These are phyloP conservation scores for Eubucco bourcierii DNA, from an alignment of 2,113 vertebrate species.

Conservation along the genomic window DNA sequence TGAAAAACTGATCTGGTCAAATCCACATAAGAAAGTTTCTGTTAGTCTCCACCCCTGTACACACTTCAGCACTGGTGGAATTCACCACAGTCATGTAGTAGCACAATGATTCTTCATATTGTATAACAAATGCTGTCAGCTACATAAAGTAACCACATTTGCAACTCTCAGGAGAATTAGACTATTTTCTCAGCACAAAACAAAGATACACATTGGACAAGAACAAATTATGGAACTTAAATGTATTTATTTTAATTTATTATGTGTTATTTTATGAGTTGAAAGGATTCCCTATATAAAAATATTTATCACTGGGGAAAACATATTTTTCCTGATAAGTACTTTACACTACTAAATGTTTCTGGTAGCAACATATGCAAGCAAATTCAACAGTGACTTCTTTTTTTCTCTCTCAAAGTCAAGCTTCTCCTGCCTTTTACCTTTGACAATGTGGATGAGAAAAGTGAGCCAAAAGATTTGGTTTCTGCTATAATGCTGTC, in stretches of 20 bases:
- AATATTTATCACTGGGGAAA: background rate
- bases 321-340: background rate
- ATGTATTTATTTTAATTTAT: slow-evolving; percentile 18
- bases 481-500: background rate
- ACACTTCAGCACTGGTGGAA: background rate
- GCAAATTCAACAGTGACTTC: background rate
- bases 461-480: background rate
- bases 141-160: slow-evolving; percentile 20
- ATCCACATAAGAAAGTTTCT: background rate
- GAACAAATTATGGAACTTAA: background rate
- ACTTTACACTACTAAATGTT: background rate
- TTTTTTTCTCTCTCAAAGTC: background rate
- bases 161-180: background rate
- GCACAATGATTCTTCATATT: background rate
- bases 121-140: slow-evolving; percentile 50
- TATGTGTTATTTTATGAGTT: background rate
- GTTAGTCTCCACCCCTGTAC: background rate
- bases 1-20: background rate
- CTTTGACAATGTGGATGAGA: background rate
- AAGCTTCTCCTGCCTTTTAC: background rate
- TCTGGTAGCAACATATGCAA: background rate
- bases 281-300: background rate
- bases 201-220: background rate
- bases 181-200: background rate
- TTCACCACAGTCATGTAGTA: background rate